phyloP scores from a whole-genome alignment of 2,113 vertebrate genomes.

The Hylia prasina region DNA sequence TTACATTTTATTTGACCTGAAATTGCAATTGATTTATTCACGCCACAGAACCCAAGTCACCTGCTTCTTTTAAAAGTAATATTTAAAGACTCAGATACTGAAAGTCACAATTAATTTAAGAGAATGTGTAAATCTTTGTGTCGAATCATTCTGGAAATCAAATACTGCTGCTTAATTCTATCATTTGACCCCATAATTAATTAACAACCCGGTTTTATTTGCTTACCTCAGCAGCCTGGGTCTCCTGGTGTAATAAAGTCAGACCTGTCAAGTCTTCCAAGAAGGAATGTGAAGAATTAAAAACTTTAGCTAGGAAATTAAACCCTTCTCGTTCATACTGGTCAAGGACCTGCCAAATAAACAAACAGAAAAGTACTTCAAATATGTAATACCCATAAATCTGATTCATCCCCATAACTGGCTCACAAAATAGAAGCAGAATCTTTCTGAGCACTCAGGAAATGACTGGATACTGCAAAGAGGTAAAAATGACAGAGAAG shows the following conservation, averaged over 20 bases:
- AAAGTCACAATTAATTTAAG: not conserved
- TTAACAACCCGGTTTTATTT: not conserved
- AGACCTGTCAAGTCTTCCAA: slow-evolving; percentile 96
- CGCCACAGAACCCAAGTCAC: not conserved
- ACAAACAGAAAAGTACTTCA: not conserved
- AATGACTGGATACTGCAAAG: not conserved
- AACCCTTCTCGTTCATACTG: slow-evolving; percentile 92
- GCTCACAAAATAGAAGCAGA: not conserved
- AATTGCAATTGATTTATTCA: not conserved
- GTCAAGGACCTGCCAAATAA: slow-evolving; percentile 86
- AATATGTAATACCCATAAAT: not conserved
- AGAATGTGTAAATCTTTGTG: not conserved
- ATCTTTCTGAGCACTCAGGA: not conserved
- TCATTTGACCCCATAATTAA: not conserved
- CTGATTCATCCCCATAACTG: not conserved
- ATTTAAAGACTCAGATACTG: not conserved
- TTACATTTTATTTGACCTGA: not conserved
- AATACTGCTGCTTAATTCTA: not conserved
- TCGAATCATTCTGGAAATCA: not conserved
- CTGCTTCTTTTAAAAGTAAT: not conserved
- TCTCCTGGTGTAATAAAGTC: slow-evolving; percentile 94
- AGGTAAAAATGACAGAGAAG: not conserved
- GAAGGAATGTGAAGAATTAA: slow-evolving; percentile 99
- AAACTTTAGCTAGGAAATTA: slow-evolving; percentile 90
- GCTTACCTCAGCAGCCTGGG: slow-evolving; percentile 95